A percentile compares a stretch with the other conserved stretches of the same genome.
phyloP scores from a whole-genome alignment of 92 coral and sea anemone species.

The Palythoa grandiflora region DNA sequence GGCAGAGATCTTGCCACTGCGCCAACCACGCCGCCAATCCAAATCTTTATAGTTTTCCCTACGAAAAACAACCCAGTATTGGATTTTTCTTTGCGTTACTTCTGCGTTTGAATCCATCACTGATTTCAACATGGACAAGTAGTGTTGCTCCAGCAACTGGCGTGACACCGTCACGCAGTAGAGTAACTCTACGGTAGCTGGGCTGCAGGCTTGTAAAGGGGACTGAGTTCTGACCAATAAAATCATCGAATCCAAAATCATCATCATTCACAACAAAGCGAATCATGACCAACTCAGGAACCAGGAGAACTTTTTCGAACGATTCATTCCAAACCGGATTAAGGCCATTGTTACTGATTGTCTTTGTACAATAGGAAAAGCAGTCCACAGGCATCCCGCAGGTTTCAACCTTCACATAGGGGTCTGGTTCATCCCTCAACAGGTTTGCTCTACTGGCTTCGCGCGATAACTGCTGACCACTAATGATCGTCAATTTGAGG shows the following conservation, averaged over 20 bases:
- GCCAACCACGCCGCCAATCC: no score
- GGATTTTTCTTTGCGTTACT: not conserved
- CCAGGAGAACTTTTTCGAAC: constrained; percentile 55
- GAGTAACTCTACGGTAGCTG: constrained; percentile 69
- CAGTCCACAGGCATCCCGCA: constrained; percentile 68
- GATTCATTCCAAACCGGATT: constrained; percentile 76
- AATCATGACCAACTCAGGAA: constrained; percentile 77
- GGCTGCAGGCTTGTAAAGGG: constrained; percentile 75
- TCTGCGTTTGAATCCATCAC: not conserved
- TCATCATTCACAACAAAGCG: constrained; percentile 78
- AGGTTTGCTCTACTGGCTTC: constrained; percentile 29
- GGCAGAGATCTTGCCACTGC: no score
- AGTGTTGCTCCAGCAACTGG: constrained; percentile 64
- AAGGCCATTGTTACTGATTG: constrained; percentile 71
- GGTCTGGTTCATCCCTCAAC: constrained; percentile 57
- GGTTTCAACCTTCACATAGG: constrained; percentile 71
- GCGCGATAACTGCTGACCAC: constrained; percentile 73
- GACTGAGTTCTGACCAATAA: constrained; percentile 68
- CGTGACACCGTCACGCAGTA: constrained; percentile 66
- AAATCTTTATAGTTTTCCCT: not conserved
- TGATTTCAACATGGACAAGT: constrained; percentile 64
- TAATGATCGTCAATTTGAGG: constrained; percentile 60
- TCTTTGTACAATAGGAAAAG: constrained; percentile 60
- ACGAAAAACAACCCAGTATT: constrained; percentile 11
- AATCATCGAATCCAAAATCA: constrained; percentile 77